Evolutionary conservation across 2,888 invertebrate species (phyloP), one percentile per base, ranked within the genome.

Genomic region (Folsomia manolachei): DNA sequence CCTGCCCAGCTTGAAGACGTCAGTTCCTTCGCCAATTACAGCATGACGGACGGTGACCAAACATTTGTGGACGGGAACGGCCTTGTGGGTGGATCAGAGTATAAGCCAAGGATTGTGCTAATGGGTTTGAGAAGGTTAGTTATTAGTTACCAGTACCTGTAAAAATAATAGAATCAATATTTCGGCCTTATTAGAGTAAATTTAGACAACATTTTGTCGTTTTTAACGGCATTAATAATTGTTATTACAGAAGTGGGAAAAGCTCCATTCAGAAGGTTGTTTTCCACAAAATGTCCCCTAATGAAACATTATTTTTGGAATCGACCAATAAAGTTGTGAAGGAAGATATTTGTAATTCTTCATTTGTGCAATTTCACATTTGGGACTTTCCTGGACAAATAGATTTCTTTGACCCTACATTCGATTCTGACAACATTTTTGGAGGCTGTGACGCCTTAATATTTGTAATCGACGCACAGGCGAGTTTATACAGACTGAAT

Each of bases 261-360:
- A 97, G 98, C 68, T 99, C 98, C 0, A 99, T 99, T 82, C 96
- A 97, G 84, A 98, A 99, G 87, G 99, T 99, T 2, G 99, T 99
- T n/a, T 99, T 99, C 84, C 98, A 99, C 84, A 99, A 99, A 87
- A 99, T 99, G 95, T 97, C 98, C 1, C 99, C 99, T 1, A 99
- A 98, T 86, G 99, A 99, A 86, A 99, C 99, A 0, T 86, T 99
- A 70, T 99, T 99, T 84, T 86, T 99, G 78, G 99, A 99, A 84
- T 97, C 97, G 78, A 99, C 98, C 66, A 97, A 95, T 84, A 96
- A 98, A 88, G 95, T 99, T 81, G 94, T 96, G 1, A 97, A 97
- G 85, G 97, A 99, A 86, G 97, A 97, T 83, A 95, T 99, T 76
- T 95, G 95, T 82, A 97, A 97, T 84, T 91, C 91, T 63, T 92